Evolutionary conservation across 2,888 invertebrate species (phyloP).

Genomic region (Dione vanillae): DNA sequence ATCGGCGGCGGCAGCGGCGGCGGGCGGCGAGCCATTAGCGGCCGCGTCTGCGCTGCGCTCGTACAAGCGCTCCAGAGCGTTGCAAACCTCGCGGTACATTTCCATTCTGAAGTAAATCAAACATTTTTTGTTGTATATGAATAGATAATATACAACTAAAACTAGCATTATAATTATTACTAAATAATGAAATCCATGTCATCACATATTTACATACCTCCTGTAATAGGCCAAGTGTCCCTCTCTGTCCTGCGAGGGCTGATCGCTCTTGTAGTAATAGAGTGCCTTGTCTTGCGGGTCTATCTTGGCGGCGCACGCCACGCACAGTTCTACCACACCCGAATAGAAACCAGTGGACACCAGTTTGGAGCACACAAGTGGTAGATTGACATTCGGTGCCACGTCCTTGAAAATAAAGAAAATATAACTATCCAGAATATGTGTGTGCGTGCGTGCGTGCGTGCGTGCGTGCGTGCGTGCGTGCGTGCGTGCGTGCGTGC

Average conservation of each 20-base stretch:
- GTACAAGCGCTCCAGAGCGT: slow-evolving; percentile 89
- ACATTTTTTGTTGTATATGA: too few species aligned
- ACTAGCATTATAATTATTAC: not conserved
- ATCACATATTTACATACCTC: slow-evolving; percentile 69
- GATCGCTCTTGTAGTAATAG: slow-evolving; percentile 93
- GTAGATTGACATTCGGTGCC: slow-evolving; percentile 93
- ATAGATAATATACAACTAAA: too few species aligned
- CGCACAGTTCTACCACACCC: slow-evolving; percentile 94
- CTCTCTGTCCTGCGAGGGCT: slow-evolving; percentile 92
- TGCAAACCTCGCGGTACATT: slow-evolving; percentile 94
- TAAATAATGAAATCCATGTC: not conserved
- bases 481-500: too few species aligned
- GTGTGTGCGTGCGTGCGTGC: too few species aligned
- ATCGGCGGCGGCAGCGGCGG: slow-evolving; percentile 56
- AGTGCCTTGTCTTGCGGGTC: slow-evolving; percentile 95
- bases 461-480: too few species aligned
- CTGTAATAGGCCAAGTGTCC: slow-evolving; percentile 90
- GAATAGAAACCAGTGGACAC: slow-evolving; percentile 91
- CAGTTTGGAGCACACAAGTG: slow-evolving; percentile 93
- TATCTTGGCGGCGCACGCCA: slow-evolving; percentile 92
- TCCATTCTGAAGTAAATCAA: slow-evolving; percentile 86
- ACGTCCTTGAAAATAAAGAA: slow-evolving; percentile 85
- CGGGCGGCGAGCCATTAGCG: slow-evolving; percentile 56
- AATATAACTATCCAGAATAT: too few species aligned
- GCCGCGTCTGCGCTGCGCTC: slow-evolving; percentile 82